Evolutionary conservation across 1,140 invertebrate genomes (phyloP), one percentile per base, ranked within the genome.

Genomic region (Ceratina japonica): DNA sequence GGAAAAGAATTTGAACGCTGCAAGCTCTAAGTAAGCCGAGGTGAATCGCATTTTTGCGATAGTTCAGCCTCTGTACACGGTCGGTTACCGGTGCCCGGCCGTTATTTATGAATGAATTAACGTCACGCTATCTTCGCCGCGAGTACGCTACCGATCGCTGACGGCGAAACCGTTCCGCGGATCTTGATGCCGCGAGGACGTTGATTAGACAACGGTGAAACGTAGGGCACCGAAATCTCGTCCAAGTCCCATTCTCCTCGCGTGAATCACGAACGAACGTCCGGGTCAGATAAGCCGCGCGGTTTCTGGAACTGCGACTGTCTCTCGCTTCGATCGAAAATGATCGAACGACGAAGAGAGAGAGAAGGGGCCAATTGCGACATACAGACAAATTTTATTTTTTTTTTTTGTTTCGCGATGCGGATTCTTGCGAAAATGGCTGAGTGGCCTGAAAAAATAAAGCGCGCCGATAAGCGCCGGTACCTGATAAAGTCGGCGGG

Each of bases 361-460:
- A 16, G 37, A 27, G 20, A 31, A 66, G 16, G 12, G 49, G 18
- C 31, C 62, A 65, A 63, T 87, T 88, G 79, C 86, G 76, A 88
- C 80, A n/a, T n/a, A 10, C 37, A 10, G 37, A 88, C 78, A 85
- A 86, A 72, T 70, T 86, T 77, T 70, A 76, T 79, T 77, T 13
- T 80, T 75, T 79, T 64, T 72, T 24, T 56, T 78, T 24, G 89
- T 86, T 83, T 86, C 81, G 83, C 78, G 86, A 84, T 71, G 49
- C 65, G 83, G 78, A 84, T 87, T 90, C 88, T 91, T 91, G 89
- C 90, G 87, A 92, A 92, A 92, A 91, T 88, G 86, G 82, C 68
- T 75, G 85, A 84, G 81, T 89, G 90, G 89, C 90, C 90, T 91
- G 90, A 91, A 92, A 92, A 91, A 91, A 91, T 91, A 91, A 86